Conservation (phyloP, 1,140 invertebrate genomes). For the Idris sp. region DNA sequence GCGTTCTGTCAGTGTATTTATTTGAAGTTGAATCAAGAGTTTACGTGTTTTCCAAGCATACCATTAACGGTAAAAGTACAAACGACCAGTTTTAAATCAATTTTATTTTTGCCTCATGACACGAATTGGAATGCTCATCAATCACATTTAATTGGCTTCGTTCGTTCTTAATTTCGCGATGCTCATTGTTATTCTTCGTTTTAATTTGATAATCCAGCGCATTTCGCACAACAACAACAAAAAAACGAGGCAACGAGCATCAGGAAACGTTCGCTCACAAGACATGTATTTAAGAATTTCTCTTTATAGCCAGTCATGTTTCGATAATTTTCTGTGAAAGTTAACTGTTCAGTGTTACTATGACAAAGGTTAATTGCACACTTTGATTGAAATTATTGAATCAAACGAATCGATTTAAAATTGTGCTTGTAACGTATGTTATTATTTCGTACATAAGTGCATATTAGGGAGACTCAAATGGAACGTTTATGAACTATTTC, state of each 20-base stretch:
- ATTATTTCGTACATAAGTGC: slow-evolving; percentile 39
- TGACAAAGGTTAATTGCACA: slow-evolving; percentile 37
- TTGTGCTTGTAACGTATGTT: slow-evolving; percentile 19
- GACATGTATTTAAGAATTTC: slow-evolving; percentile 27
- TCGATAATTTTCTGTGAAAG: slow-evolving; percentile 26
- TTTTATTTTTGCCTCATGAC: slow-evolving; percentile 19
- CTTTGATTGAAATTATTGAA: slow-evolving; percentile 31
- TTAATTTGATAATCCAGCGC: slow-evolving; percentile 24
- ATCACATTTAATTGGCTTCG: slow-evolving; percentile 25
- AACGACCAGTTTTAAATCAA: slow-evolving; percentile 30
- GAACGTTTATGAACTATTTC: slow-evolving; percentile 26
- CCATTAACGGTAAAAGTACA: slow-evolving; percentile 29
- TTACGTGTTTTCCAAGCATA: slow-evolving; percentile 28
- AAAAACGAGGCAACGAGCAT: too few relatives aligned
- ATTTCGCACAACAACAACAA: slow-evolving; percentile 18
- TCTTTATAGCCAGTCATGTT: slow-evolving; percentile 19
- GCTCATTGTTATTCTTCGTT: not conserved
- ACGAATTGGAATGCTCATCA: slow-evolving; percentile 33
- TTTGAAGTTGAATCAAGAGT: slow-evolving; percentile 26
- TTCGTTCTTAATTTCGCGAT: slow-evolving; percentile 20
- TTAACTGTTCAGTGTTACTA: slow-evolving; percentile 13
- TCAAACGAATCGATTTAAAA: slow-evolving; percentile 32
- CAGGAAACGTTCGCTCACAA: slow-evolving; percentile 17
- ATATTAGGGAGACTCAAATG: slow-evolving; percentile 31
- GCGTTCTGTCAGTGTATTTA: slow-evolving; percentile 35